A percentile compares a stretch with the other conserved stretches of the same genome.
These are phyloP conservation scores for Condylura cristata DNA, from an alignment of 2,113 vertebrate species.

Conservation along the genomic window DNA sequence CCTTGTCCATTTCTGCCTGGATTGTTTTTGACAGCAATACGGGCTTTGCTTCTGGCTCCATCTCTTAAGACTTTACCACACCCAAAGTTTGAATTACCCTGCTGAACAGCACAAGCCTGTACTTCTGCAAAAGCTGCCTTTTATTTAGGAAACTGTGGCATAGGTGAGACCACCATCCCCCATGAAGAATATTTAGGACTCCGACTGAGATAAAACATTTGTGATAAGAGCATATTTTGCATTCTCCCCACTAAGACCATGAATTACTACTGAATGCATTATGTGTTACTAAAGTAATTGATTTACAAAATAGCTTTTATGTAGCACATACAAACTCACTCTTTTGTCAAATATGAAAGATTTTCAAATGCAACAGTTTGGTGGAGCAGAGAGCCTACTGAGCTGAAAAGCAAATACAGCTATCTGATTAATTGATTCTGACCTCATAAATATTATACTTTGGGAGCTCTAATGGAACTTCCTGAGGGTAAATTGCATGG, in stretches of 20 bases:
- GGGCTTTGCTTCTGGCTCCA: neutral
- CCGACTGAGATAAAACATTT: constrained; percentile 66
- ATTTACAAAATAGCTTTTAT: constrained; percentile 81
- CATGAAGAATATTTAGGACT: constrained; percentile 34
- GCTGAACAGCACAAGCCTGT: neutral
- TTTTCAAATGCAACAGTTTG: constrained; percentile 84
- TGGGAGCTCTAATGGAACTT: constrained; percentile 91
- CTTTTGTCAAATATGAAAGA: constrained; percentile 75
- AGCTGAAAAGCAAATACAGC: constrained; percentile 87
- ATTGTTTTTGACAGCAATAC: neutral
- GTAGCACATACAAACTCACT: constrained; percentile 74
- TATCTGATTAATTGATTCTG: constrained; percentile 94
- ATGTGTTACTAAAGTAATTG: constrained; percentile 68
- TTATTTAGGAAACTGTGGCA: neutral
- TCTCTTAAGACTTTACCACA: neutral
- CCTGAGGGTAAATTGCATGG: constrained; percentile 89
- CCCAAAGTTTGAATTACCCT: neutral
- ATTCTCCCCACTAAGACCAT: constrained; percentile 71
- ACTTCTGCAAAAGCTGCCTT: constrained; percentile 26
- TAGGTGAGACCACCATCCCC: neutral
- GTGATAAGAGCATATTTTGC: constrained; percentile 69
- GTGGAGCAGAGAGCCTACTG: constrained; percentile 79
- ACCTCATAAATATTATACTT: constrained; percentile 93
- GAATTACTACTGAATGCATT: constrained; percentile 61
- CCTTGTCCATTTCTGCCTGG: neutral